Evolutionary conservation across 2,797 vertebrate genomes (phyloP), one percentile per base, ranked within the genome.

Genomic region (Ciconia nigra): DNA sequence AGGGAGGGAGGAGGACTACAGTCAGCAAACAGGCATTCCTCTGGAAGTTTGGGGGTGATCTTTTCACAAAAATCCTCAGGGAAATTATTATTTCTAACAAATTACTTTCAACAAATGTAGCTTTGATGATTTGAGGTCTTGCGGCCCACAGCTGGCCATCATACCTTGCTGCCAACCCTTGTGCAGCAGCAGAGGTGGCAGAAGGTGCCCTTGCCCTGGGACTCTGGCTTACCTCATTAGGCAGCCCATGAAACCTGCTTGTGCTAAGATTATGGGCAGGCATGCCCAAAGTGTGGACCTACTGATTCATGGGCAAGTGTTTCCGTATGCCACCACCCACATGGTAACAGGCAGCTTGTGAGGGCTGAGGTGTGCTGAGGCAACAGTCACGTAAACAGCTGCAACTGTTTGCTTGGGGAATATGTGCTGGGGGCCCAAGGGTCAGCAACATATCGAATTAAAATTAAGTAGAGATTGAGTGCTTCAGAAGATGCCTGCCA

Each of bases 361-460:
- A 67, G 22, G 22, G 6, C 24, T 90, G 52, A 52, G 49, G 20
- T 37, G 3, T 39, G 58, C 54, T 67, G 41, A 28, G 35, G 15
- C 2, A 0, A 15, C 37, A 44, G 1, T 1, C 16, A 11, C 0
- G 0, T 29, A 7, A 90, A 65, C 22, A 66, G n/a, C 33, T 77
- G 39, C 29, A 46, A 2, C 13, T 39, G 3, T 58, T 87, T 80
- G 26, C 35, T 55, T 77, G 17, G 51, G 46, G 8, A 62, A 4
- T 58, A 73, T 11, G 44, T 58, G 47, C 35, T 74, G 24, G 9
- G 12, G 31, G 9, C 44, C 37, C 19, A 54, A 41, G 15, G n/a
- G 33, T 54, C 72, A 65, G 33, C 58, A 57, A 6, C 3, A 2
- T 44, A 51, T 31, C 29, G 41, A 67, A 74, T 65, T 57, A 71